Conservation (phyloP, 2,797 vertebrate species). For the Leucoraja ocellata region DNA sequence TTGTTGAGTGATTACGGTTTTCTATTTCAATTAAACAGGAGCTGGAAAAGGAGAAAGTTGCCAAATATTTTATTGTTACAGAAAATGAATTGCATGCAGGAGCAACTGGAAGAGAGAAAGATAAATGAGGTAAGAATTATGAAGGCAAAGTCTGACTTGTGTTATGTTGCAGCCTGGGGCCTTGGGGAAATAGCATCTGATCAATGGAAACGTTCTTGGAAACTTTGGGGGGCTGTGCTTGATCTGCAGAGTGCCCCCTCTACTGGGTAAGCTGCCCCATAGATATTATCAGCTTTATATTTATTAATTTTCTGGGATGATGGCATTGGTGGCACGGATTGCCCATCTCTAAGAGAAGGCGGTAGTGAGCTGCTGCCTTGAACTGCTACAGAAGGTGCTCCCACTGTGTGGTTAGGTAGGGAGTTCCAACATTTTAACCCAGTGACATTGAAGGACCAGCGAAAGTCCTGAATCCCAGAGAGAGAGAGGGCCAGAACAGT, state of each 20-base stretch:
- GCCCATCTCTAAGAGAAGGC: no score
- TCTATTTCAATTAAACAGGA: conserved; percentile 16
- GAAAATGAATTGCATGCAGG: background rate
- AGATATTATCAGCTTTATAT: background rate
- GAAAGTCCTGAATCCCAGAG: background rate
- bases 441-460: no score
- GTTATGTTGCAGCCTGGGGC: background rate
- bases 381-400: no score
- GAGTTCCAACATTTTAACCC: no score
- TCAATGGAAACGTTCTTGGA: background rate
- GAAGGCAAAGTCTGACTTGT: background rate
- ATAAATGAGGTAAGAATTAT: background rate
- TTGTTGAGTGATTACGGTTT: background rate
- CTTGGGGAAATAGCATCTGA: background rate
- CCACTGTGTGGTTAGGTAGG: no score
- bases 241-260: background rate
- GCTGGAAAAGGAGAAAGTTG: conserved; percentile 11
- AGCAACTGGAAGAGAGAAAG: background rate
- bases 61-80: background rate
- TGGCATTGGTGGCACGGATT: no score
- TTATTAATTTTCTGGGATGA: no score
- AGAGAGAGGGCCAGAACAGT: no score
- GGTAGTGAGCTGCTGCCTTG: no score
- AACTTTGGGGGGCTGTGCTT: background rate
- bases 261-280: background rate